These are phyloP conservation scores for Phyto melanocephala DNA, from an alignment of 2,888 invertebrate genomes.

Conservation along the genomic window DNA sequence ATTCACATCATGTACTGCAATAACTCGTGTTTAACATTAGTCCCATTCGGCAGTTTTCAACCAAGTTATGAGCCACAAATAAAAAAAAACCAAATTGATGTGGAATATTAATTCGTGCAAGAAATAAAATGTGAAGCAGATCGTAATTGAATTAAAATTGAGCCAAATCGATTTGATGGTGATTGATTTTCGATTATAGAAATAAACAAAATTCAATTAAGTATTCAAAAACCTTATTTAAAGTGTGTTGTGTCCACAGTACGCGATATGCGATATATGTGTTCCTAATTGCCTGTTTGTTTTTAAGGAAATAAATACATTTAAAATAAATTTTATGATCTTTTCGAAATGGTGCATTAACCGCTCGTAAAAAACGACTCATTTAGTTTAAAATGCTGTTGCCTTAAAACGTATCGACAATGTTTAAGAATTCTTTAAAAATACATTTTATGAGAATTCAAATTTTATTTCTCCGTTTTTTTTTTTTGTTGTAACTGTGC, in stretches of 20 bases:
- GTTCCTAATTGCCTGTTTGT: background rate
- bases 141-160: background rate
- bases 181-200: too few relatives aligned
- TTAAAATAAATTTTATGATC: slow-evolving; percentile 24
- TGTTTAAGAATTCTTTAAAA: background rate
- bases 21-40: slow-evolving; percentile 27
- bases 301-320: background rate
- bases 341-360: slow-evolving; percentile 3
- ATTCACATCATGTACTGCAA: slow-evolving; percentile 5
- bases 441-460: background rate
- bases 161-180: background rate
- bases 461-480: slow-evolving; percentile 10
- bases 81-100: background rate
- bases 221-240: background rate
- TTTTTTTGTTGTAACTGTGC: too few relatives aligned
- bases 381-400: slow-evolving; percentile 3
- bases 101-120: background rate
- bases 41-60: background rate
- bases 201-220: background rate
- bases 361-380: background rate
- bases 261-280: background rate
- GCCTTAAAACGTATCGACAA: background rate
- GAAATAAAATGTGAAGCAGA: background rate
- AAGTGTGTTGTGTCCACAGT: slow-evolving; percentile 8
- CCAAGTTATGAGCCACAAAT: background rate